Evolutionary conservation across 2,797 vertebrate genomes (phyloP).

Genomic region (Echeneis naucrates): DNA sequence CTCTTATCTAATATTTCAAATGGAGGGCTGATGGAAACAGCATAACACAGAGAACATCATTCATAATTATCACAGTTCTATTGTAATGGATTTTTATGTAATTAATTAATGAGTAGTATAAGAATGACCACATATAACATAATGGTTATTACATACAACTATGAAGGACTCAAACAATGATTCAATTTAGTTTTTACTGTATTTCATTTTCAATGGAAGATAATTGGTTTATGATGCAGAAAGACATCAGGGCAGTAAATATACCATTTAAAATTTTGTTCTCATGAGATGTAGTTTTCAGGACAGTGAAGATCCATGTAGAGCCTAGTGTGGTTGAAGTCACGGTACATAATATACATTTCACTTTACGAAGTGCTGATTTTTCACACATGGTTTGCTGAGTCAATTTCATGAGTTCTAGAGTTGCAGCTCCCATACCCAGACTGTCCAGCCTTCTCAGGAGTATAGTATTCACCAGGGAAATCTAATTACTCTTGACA

Average conservation of each 20-base stretch:
- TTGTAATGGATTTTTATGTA: slow-evolving; percentile 38
- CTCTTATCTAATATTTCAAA: slow-evolving; percentile 74
- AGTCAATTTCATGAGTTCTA: slow-evolving; percentile 63
- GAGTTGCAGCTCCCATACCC: slow-evolving; percentile 47
- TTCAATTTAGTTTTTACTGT: slow-evolving; percentile 1
- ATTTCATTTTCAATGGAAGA: slow-evolving; percentile 16
- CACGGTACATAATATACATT: slow-evolving; percentile 26
- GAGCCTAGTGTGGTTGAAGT: slow-evolving; percentile 11
- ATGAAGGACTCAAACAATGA: neutral
- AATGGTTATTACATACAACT: slow-evolving; percentile 11
- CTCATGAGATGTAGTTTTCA: slow-evolving; percentile 18
- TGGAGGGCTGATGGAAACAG: slow-evolving; percentile 61
- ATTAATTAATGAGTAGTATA: slow-evolving; percentile 30
- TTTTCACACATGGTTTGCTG: slow-evolving; percentile 65
- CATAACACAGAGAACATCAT: slow-evolving; percentile 38
- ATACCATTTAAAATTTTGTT: slow-evolving; percentile 1
- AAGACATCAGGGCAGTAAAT: neutral
- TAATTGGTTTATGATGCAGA: slow-evolving; percentile 1
- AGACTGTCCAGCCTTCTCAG: slow-evolving; percentile 62
- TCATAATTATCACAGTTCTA: slow-evolving; percentile 45
- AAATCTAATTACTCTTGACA: slow-evolving; percentile 68
- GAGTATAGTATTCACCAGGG: slow-evolving; percentile 72
- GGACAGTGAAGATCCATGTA: slow-evolving; percentile 22
- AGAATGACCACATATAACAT: slow-evolving; percentile 20
- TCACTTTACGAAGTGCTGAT: slow-evolving; percentile 41